These are phyloP conservation scores for Apis mellifera DNA, from an alignment of 1,140 invertebrate species.

Conservation along the genomic window DNA sequence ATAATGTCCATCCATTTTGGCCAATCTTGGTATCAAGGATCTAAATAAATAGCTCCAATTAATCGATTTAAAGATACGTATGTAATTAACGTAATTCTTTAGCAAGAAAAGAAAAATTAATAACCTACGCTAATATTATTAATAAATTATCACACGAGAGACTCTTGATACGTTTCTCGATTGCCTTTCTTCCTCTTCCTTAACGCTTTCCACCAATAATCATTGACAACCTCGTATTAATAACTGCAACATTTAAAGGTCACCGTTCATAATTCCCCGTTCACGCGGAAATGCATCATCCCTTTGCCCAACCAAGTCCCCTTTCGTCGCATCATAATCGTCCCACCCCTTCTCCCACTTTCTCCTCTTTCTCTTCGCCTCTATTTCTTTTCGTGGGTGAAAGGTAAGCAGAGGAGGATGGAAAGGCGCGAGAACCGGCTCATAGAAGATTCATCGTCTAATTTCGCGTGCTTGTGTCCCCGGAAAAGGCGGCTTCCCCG, in stretches of 20 bases:
- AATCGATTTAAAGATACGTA: not conserved
- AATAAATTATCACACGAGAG: not conserved
- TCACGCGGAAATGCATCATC: not conserved
- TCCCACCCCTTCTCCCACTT: not conserved
- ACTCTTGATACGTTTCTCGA: no score
- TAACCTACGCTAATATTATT: not conserved
- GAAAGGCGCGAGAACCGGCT: slow-evolving; percentile 29
- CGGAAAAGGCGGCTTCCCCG: slow-evolving; percentile 12
- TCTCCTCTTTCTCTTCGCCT: not conserved
- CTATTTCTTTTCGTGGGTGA: slow-evolving; percentile 4
- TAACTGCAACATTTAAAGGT: slow-evolving; percentile 28
- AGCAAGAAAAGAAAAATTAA: not conserved
- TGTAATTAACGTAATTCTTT: not conserved
- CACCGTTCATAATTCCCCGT: not conserved
- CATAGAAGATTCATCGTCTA: slow-evolving; percentile 73
- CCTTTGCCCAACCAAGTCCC: not conserved
- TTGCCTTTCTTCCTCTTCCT: not conserved
- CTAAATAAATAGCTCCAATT: no score
- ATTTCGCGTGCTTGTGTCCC: slow-evolving; percentile 66
- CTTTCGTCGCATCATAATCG: not conserved
- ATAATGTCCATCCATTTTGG: not conserved
- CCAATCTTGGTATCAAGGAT: not conserved
- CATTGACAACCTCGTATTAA: not conserved
- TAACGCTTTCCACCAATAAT: not conserved
- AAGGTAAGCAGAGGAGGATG: slow-evolving; percentile 21